Base-by-base conservation (phyloP, 2,888 invertebrate species). In the Uloborus plumipes region DNA sequence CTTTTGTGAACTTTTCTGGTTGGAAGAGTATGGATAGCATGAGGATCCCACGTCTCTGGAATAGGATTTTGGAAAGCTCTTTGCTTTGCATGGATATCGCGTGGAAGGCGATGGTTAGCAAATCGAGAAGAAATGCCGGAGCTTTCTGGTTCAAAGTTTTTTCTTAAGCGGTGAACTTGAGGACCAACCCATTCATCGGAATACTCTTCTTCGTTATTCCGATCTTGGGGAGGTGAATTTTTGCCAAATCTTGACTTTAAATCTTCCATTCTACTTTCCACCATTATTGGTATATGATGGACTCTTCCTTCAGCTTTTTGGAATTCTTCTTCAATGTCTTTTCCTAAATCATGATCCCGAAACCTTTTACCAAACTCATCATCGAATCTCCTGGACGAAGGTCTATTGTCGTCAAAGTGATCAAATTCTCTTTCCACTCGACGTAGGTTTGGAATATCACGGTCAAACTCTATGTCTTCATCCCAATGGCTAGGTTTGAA, bases 281-380 rank as follows among this genome's bases (percentile, higher is more conserved):
- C 85, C 64, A 79, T 71, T 26, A 86, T 86, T 16, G 86, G 86
- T 15, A 86, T 86, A 51, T 85, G 85, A 39, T 86, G 84, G 2
- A 86, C 85, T 50, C 77, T 69, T 3, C 77, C 82, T n/a, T 71
- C 81, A 3, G 75, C 55, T 39, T 71, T 71, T 15, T 71, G 75
- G 16, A 75, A 70, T 14, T 81, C 74, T 11, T 82, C 81, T 15
- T 76, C 70, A 13, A 75, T 31, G n/a, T 70, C 65, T 16, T 75
- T 71, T 39, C 75, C 47, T 14, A 71, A 47, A 6, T 72, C 61
- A 16, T 61, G 61, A 11, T 26, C 49, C 2, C 14, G 20, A 64
- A 77, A 77, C 4, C 72, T 18, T 31, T 61, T 65, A 2, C 61
- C 59, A 13, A 72, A 72, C 18, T 66, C 72, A 22, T 72, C 71